Conservation (phyloP, 2,113 vertebrate species). For the Chloroceryle aenea region DNA sequence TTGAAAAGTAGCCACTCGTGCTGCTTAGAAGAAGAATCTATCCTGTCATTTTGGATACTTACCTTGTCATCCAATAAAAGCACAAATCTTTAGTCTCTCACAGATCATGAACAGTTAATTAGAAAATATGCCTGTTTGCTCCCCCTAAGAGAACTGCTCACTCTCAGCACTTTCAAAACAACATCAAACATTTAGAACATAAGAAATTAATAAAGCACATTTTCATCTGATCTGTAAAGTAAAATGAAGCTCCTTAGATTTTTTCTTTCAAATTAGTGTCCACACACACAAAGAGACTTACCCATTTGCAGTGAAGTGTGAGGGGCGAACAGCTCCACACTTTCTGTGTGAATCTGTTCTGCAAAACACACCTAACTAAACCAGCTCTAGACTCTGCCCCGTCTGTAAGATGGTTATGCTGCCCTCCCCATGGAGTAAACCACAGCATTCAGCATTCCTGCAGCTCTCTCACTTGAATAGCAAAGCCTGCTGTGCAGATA, state of each 20-base stretch:
- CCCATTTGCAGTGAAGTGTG: not conserved
- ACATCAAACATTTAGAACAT: not conserved
- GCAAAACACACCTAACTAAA: not conserved
- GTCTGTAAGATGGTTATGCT: not conserved
- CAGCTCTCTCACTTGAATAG: not conserved
- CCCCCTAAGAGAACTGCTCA: not conserved
- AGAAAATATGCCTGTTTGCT: not conserved
- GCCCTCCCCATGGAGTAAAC: not conserved
- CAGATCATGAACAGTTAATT: not conserved
- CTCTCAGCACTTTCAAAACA: not conserved
- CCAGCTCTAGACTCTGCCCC: not conserved
- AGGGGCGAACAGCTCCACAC: not conserved
- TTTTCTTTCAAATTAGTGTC: not conserved
- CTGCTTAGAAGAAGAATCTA: not conserved
- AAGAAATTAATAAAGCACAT: not conserved
- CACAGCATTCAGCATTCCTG: not conserved
- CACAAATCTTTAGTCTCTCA: not conserved
- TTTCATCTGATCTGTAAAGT: not conserved
- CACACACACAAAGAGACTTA: not conserved
- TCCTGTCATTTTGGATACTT: not conserved
- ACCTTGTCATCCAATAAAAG: not conserved
- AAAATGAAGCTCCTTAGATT: not conserved
- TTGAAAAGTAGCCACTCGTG: slow-evolving; percentile 12
- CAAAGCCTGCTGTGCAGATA: not conserved
- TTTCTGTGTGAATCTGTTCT: not conserved